Evolutionary conservation across 2,113 vertebrate genomes (phyloP).

Genomic region (Chloropsis cyanopogon): DNA sequence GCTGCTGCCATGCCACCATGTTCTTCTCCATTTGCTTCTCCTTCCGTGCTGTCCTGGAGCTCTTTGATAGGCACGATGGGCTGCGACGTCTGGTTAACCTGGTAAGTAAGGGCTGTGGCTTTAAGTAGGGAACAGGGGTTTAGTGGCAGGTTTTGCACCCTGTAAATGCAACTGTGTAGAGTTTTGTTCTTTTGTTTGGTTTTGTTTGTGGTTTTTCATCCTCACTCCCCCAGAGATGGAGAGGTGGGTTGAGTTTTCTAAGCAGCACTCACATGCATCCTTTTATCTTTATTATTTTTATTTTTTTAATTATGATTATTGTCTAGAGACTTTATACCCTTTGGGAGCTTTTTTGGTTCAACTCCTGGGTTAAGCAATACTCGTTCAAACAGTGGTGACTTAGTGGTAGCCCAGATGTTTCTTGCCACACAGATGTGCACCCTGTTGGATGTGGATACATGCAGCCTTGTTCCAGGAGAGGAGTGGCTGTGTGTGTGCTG

Average conservation of each 20-base stretch:
- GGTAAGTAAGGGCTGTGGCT: slow-evolving; percentile 77
- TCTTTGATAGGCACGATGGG: slow-evolving; percentile 96
- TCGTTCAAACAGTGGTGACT: not conserved
- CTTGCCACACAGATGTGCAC: rapidly evolving
- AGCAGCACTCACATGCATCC: rapidly evolving
- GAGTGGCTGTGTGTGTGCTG: not conserved
- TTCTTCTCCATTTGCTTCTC: slow-evolving; percentile 99
- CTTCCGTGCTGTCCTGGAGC: slow-evolving; percentile 94
- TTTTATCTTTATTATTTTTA: not conserved
- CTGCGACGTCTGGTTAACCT: slow-evolving; percentile 94
- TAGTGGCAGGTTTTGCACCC: not conserved
- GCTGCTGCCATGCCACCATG: slow-evolving; percentile 98
- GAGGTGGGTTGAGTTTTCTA: not conserved
- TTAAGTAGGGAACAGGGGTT: not conserved
- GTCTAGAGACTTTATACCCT: not conserved
- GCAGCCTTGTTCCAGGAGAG: not conserved
- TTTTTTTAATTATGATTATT: not conserved
- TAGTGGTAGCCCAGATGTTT: not conserved
- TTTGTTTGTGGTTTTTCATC: not conserved
- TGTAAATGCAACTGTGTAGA: not conserved
- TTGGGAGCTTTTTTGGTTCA: not conserved
- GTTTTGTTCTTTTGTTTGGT: not conserved
- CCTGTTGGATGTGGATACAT: not conserved
- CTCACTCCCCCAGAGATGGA: not conserved
- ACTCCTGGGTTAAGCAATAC: not conserved